Conservation (phyloP, 1,140 invertebrate genomes). For the Drosophila cardini region DNA sequence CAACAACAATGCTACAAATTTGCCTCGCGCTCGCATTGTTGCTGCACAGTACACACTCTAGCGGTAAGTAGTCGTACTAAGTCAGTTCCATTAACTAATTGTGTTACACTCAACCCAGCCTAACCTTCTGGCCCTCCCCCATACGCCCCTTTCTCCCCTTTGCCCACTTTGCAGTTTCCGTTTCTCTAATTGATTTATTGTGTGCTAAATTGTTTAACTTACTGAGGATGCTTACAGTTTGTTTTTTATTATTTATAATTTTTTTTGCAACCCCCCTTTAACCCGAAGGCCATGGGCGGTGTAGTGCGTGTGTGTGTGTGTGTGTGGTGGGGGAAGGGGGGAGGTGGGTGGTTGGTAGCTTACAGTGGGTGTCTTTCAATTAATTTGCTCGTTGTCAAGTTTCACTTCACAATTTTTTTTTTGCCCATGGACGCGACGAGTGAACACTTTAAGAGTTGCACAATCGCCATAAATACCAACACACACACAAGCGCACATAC, state of each 20-base stretch:
- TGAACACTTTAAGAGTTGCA: slow-evolving; percentile 49
- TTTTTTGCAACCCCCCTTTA: too few species aligned
- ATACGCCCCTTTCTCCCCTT: neutral
- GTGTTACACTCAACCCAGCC: neutral
- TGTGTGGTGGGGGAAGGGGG: neutral
- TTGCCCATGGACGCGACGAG: slow-evolving; percentile 34
- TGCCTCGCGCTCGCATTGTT: slow-evolving; percentile 25
- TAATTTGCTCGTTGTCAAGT: slow-evolving; percentile 29
- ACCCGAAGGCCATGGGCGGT: too few species aligned
- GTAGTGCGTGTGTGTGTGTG: too few species aligned
- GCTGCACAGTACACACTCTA: slow-evolving; percentile 33
- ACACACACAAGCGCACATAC: slow-evolving; percentile 3
- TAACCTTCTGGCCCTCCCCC: neutral
- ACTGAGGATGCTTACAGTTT: slow-evolving; percentile 29
- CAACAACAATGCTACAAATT: slow-evolving; percentile 41
- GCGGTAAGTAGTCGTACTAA: slow-evolving; percentile 31
- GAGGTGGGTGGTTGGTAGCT: slow-evolving; percentile 19
- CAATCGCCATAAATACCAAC: slow-evolving; percentile 38
- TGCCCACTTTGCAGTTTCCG: neutral
- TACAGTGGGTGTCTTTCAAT: slow-evolving; percentile 33
- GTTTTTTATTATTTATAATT: neutral
- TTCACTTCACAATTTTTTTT: slow-evolving; percentile 47
- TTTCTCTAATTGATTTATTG: slow-evolving; percentile 36
- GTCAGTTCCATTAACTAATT: slow-evolving; percentile 46
- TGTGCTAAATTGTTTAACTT: slow-evolving; percentile 43